Base-by-base conservation (phyloP, 1,140 invertebrate genomes). In the Cydia pomonella region DNA sequence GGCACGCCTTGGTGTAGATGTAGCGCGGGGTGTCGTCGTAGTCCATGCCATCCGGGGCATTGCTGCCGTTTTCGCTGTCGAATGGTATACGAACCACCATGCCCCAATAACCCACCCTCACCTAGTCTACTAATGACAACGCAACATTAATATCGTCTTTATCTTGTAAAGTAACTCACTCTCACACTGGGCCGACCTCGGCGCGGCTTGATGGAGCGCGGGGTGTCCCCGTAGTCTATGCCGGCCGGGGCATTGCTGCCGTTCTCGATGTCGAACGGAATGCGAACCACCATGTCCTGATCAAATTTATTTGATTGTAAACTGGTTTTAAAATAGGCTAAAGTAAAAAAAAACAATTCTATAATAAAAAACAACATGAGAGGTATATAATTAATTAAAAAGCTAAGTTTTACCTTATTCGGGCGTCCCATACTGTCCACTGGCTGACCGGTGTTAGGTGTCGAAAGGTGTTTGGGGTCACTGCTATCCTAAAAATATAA, bases 241-340 rank as follows among this genome's bases (percentile, higher is more conserved):
- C 76, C 76, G 7, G 71, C 62, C 0, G 74, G 18, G 0, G 75
- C 66, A 50, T 72, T 73, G 3, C 77, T 66, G 2, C 86, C 80
- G 50, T 85, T 90, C 66, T 92, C 88, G 9, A 93, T 92, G 75
- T 93, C 90, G 69, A 92, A 92, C 10, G 92, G 92, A 72, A 92
- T 92, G 12, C 90, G 87, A 1, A 93, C 87, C 59, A 92, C 85
- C 82, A 85, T 87, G 59, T 90, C 89, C 89, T 92, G 73, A 25
- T 63, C 27, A 59, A 73, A 13, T 66, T 44, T 44, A 16, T 44
- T 44, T 38, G 29, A 44, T 13, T 44, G 41, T 44, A 3, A 44
- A 44, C 12, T 44, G 13, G 12, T 44, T 12, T 44, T 44, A 44
- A 44, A 4, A 13, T 3, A 41, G 38, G 38, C 9, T 12, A 41